A percentile compares a stretch with the other conserved stretches of the same genome.
phyloP scores from a whole-genome alignment of 2,888 invertebrate genomes.

The Latheticus oryzae region DNA sequence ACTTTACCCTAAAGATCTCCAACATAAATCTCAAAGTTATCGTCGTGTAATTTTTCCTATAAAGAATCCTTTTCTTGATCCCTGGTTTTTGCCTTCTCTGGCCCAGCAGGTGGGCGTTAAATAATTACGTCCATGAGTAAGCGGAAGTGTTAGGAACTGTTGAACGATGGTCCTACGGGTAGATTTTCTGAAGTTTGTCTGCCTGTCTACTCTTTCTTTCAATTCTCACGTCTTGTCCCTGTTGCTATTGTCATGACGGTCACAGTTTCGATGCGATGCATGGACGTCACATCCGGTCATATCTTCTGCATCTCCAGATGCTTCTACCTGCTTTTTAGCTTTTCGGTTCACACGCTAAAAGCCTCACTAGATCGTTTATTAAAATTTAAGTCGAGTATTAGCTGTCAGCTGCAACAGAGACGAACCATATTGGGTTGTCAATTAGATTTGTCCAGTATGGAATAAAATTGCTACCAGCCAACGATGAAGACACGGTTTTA shows the following conservation, averaged over 20 bases:
- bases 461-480: too few species aligned
- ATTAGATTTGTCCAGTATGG: too few species aligned
- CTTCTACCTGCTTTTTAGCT: constrained; percentile 23
- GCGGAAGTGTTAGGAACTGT: constrained; percentile 9
- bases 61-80: constrained; percentile 5
- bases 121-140: constrained; percentile 1
- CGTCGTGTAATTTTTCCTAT: too few species aligned
- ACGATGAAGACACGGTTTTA: too few species aligned
- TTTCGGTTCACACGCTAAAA: constrained; percentile 27
- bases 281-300: constrained; percentile 38
- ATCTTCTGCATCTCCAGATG: constrained; percentile 30
- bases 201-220: constrained; percentile 14
- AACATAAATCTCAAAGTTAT: too few species aligned
- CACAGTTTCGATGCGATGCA: constrained; percentile 34
- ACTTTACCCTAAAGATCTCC: too few species aligned
- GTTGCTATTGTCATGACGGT: constrained; percentile 34
- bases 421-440: too few species aligned
- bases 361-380: too few species aligned
- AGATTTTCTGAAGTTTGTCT: too few species aligned
- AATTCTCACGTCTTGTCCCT: constrained; percentile 23
- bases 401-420: too few species aligned
- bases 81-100: constrained; percentile 5
- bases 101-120: constrained; percentile 4
- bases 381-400: too few species aligned
- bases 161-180: constrained; percentile 6